Evolutionary conservation across 2,888 invertebrate species (phyloP), one percentile per base, ranked within the genome.

Genomic region (Hirtodrosophila histrioides): DNA sequence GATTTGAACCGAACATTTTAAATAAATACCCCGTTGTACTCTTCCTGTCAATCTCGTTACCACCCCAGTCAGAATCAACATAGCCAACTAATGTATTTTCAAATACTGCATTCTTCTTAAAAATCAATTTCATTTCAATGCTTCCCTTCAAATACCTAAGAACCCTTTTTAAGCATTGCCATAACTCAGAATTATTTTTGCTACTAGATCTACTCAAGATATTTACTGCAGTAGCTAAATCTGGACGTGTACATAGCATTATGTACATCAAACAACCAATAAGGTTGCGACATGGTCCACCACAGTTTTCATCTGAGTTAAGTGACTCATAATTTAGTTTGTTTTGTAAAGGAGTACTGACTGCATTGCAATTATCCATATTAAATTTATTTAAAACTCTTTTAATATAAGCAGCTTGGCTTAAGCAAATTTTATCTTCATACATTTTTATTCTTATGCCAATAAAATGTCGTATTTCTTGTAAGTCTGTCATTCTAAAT

Each of bases 31-130:
- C 58, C 37, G 67, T 54, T 11, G 63, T 69, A 40, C 69, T 66
- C 50, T 29, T 73, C 35, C 73, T 65, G 43, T 69, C 61, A 33
- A 2, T 55, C 10, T 55, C 53, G 56, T 36, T 40, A 24, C 62
- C 62, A 40, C 61, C 63, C 68, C 71, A 78, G 49, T 78, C 75
- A 35, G 67, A 69, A 35, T 69, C 70, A 1, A 63, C 58, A 65
- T 66, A 69, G n/a, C n/a, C n/a, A n/a, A n/a, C n/a, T n/a, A n/a
- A n/a, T n/a, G n/a, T n/a, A n/a, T n/a, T n/a, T n/a, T 35, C 58
- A 43, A 12, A 58, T 39, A 17, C 54, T 36, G 46, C 61, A 10
- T 55, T 50, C n/a, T 37, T 37, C 36, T 37, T 37, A 12, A 37
- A 37, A 37, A 37, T 12, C 12, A 37, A 37, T 6, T 37, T 37